Percentiles rank a stretch among this genome's conserved stretches.
Conservation (phyloP, 2,888 invertebrate species). For the Keiferia lycopersicella region DNA sequence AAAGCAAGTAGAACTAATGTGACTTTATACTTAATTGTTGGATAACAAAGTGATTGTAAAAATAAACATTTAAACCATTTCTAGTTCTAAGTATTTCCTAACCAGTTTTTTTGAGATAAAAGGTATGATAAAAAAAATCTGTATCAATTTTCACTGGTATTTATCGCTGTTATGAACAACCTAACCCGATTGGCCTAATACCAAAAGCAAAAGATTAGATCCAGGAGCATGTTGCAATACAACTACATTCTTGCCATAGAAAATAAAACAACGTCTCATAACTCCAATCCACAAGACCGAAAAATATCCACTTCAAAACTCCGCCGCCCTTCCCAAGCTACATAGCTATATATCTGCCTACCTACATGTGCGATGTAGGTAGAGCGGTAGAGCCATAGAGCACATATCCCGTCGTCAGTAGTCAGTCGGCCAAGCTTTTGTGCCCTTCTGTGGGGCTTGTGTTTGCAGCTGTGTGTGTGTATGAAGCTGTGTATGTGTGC, state of each 20-base stretch:
- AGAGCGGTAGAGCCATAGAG: constrained; percentile 33
- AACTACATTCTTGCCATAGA: neutral
- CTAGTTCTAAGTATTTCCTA: no score
- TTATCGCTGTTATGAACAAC: neutral
- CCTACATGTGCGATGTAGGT: constrained; percentile 15
- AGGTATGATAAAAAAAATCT: no score
- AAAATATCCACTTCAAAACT: constrained; percentile 19
- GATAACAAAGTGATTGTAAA: neutral
- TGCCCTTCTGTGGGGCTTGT: constrained; percentile 55
- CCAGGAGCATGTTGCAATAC: neutral
- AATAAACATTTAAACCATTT: neutral
- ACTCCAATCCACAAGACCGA: constrained; percentile 16
- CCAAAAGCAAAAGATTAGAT: neutral
- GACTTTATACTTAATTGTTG: neutral
- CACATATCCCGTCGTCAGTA: constrained; percentile 62
- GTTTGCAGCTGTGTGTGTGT: constrained; percentile 36
- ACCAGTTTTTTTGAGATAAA: no score
- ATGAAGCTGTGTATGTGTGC: constrained; percentile 53
- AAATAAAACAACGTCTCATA: neutral
- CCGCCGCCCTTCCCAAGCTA: constrained; percentile 13
- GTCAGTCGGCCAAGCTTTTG: constrained; percentile 75
- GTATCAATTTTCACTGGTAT: no score
- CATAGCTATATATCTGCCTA: constrained; percentile 12
- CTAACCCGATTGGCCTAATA: neutral
- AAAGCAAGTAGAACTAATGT: neutral